phyloP scores from a whole-genome alignment of 2,113 vertebrate species.

The Syngnathus typhle region DNA sequence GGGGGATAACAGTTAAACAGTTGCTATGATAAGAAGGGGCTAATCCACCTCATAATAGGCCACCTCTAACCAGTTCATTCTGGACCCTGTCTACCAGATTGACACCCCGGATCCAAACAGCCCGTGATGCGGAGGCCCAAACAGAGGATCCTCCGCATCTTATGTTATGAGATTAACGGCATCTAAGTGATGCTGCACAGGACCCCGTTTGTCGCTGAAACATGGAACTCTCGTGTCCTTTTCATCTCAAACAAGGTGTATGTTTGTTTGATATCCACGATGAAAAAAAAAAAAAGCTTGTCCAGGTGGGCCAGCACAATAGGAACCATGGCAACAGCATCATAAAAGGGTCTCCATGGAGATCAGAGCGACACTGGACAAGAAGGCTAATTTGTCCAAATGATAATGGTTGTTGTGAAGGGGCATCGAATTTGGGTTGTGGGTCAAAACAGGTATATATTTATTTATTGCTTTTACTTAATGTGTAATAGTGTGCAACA shows the following conservation, averaged over 20 bases:
- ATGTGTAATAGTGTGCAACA: not conserved
- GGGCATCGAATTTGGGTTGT: slow-evolving; percentile 8
- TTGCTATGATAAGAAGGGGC: slow-evolving; percentile 40
- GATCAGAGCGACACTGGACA: slow-evolving; percentile 49
- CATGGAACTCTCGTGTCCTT: slow-evolving; percentile 6
- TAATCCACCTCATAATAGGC: slow-evolving; percentile 64
- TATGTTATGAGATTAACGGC: not conserved
- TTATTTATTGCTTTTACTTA: not conserved
- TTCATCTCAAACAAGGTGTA: slow-evolving; percentile 3
- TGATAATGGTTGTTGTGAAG: slow-evolving; percentile 5
- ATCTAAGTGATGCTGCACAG: not conserved
- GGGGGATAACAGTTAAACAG: slow-evolving; percentile 61
- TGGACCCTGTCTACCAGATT: slow-evolving; percentile 38
- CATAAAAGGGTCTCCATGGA: slow-evolving; percentile 67
- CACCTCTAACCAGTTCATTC: slow-evolving; percentile 47
- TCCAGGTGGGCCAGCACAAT: slow-evolving; percentile 54
- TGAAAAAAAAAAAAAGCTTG: slow-evolving; percentile 34
- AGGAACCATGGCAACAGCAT: slow-evolving; percentile 67
- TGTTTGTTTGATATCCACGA: slow-evolving; percentile 49
- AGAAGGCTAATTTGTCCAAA: slow-evolving; percentile 29
- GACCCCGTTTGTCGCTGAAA: not conserved
- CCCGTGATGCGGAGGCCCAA: not conserved
- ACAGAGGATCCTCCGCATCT: not conserved
- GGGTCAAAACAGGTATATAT: not conserved
- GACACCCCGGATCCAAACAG: slow-evolving; percentile 22